Percentiles rank a stretch among this genome's conserved stretches.
These are phyloP conservation scores for Nasonia vitripennis DNA, from an alignment of 1,140 invertebrate genomes.

Conservation along the genomic window DNA sequence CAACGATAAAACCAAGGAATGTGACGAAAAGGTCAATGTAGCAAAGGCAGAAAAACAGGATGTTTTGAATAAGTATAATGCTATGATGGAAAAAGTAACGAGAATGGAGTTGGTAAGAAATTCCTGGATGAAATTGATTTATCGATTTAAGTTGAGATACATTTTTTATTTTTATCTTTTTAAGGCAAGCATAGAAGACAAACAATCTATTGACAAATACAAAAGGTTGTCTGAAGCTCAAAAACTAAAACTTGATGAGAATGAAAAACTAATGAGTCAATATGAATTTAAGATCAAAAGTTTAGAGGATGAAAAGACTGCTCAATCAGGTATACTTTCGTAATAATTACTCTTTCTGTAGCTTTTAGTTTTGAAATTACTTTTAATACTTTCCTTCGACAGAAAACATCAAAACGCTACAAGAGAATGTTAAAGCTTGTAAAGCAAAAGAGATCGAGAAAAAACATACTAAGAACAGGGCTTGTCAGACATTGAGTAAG, in stretches of 20 bases:
- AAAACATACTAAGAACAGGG: slow-evolving; percentile 33
- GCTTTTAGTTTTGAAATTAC: not conserved
- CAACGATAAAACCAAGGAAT: slow-evolving; percentile 61
- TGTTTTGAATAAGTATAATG: slow-evolving; percentile 54
- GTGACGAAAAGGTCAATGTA: slow-evolving; percentile 51
- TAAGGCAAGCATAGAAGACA: slow-evolving; percentile 11
- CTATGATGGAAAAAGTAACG: slow-evolving; percentile 52
- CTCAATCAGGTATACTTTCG: slow-evolving; percentile 22
- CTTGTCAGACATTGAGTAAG: slow-evolving; percentile 34
- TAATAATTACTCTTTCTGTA: not conserved
- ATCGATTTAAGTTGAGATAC: not conserved
- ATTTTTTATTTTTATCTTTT: slow-evolving; percentile 12
- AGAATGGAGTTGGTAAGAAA: slow-evolving; percentile 60
- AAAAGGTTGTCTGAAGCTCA: slow-evolving; percentile 44
- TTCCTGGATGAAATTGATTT: not conserved
- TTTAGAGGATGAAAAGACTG: slow-evolving; percentile 48
- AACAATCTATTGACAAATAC: slow-evolving; percentile 49
- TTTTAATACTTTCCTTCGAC: not conserved
- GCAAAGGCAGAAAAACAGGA: slow-evolving; percentile 46
- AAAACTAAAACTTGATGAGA: slow-evolving; percentile 55
- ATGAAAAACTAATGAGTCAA: slow-evolving; percentile 60
- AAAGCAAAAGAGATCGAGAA: slow-evolving; percentile 21
- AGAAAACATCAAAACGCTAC: slow-evolving; percentile 26
- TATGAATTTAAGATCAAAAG: slow-evolving; percentile 59
- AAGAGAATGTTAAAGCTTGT: slow-evolving; percentile 17